These are phyloP conservation scores for Pungitius pungitius DNA, from an alignment of 2,113 vertebrate species.

Conservation along the genomic window DNA sequence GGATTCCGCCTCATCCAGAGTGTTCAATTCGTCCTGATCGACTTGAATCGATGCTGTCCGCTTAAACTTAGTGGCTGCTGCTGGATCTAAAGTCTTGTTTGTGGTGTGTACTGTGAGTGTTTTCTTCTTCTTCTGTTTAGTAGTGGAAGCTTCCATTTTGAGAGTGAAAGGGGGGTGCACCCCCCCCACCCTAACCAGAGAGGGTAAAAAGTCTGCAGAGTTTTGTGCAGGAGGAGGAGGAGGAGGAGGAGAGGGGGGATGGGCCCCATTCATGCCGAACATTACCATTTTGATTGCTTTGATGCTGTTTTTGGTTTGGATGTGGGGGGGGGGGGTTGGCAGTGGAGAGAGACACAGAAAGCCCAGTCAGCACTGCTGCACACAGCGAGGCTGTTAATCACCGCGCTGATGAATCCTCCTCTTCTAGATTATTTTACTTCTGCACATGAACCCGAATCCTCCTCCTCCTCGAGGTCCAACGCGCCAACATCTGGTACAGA, in stretches of 20 bases:
- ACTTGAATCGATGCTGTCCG: no score
- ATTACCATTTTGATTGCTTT: constrained; percentile 99
- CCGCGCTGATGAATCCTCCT: constrained; percentile 68
- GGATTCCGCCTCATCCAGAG: background rate
- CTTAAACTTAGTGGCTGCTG: background rate
- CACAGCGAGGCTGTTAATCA: constrained; percentile 86
- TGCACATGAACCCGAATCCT: no score
- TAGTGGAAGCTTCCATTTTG: constrained; percentile 99
- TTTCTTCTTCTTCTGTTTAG: constrained; percentile 79
- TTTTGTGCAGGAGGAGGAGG: constrained; percentile 79
- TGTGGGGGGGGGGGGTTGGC: constrained; percentile 69
- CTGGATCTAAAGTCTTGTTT: constrained; percentile 20
- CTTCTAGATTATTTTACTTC: no score
- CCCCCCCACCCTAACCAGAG: constrained; percentile 82
- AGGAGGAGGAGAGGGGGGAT: constrained; percentile 78
- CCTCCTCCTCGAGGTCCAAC: no score
- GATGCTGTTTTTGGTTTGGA: constrained; percentile 95
- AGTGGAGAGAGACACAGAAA: constrained; percentile 72
- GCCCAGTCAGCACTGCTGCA: constrained; percentile 84
- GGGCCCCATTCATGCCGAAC: constrained; percentile 92
- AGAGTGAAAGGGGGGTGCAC: constrained; percentile 82
- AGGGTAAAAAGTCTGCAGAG: constrained; percentile 90
- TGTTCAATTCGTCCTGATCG: constrained; percentile 49
- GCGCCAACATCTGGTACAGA: no score
- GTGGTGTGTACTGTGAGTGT: constrained; percentile 37